A percentile compares a stretch with the other conserved stretches of the same genome.
Evolutionary conservation across 2,888 invertebrate species (phyloP).

Genomic region (Sabatieria punctata): DNA sequence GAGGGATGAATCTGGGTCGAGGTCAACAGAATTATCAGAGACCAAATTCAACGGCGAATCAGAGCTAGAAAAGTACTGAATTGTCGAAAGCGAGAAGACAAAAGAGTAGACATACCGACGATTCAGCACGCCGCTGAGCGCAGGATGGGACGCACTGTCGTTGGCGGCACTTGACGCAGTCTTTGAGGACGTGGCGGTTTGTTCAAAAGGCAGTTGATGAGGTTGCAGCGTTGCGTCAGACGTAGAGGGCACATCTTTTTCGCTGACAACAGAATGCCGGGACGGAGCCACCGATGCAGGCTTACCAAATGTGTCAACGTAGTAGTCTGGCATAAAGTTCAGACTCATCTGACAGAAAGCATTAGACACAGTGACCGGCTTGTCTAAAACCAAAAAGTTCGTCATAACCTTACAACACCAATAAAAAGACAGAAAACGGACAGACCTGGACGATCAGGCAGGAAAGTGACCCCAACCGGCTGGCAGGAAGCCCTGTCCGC

Average conservation of each 20-base stretch:
- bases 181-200: too few relatives aligned
- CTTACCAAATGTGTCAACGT: constrained; percentile 3
- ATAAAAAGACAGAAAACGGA: not conserved
- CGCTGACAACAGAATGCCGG: not conserved
- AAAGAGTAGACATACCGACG: too few relatives aligned
- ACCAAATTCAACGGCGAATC: too few relatives aligned
- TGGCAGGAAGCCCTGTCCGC: not conserved
- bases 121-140: too few relatives aligned
- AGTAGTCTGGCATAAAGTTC: constrained; percentile 9
- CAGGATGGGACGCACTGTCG: too few relatives aligned
- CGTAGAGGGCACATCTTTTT: not conserved
- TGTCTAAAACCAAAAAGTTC: not conserved
- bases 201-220: too few relatives aligned
- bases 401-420: not conserved
- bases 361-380: not conserved
- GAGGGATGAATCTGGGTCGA: too few relatives aligned
- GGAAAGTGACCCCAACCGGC: not conserved
- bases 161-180: too few relatives aligned
- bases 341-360: constrained; percentile 3
- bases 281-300: not conserved
- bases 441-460: constrained; percentile 4
- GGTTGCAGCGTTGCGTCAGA: too few relatives aligned
- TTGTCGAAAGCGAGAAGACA: too few relatives aligned
- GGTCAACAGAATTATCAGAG: too few relatives aligned
- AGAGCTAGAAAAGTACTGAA: too few relatives aligned